These are phyloP conservation scores for Peromyscus nudipes DNA, from an alignment of 2,797 vertebrate genomes.

Conservation along the genomic window DNA sequence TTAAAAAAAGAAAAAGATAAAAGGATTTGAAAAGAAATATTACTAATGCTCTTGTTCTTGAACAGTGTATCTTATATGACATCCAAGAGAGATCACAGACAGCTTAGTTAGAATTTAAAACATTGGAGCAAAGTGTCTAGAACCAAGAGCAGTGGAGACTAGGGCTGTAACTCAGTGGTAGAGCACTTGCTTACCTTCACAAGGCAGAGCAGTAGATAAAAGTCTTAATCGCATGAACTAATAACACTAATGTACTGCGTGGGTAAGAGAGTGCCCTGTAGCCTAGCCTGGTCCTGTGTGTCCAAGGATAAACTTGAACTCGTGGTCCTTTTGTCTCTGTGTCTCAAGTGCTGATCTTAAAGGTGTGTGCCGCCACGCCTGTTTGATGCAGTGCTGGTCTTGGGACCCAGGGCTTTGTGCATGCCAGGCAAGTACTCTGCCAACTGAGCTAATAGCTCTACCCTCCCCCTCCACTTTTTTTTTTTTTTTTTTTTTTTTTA, in stretches of 20 bases:
- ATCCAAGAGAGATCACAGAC: not conserved
- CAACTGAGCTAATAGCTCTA: not conserved
- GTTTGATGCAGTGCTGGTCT: not conserved
- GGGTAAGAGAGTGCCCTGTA: not conserved
- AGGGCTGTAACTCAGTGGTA: not conserved
- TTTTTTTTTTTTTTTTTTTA: not conserved
- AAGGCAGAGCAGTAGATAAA: not conserved
- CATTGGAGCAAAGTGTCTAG: not conserved
- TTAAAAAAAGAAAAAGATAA: not conserved
- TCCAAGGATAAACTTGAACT: not conserved
- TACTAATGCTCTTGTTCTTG: not conserved
- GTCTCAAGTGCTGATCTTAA: not conserved
- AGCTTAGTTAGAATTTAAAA: not conserved
- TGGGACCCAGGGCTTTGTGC: not conserved
- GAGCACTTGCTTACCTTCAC: not conserved
- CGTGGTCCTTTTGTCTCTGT: not conserved
- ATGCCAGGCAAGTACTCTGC: not conserved
- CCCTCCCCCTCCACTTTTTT: not conserved
- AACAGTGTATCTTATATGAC: not conserved
- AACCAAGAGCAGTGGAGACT: not conserved
- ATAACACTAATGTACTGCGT: not conserved
- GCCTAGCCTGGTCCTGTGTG: not conserved
- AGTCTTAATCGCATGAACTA: not conserved
- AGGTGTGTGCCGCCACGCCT: too few relatives aligned
- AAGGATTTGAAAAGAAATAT: not conserved